Evolutionary conservation across 2,888 invertebrate species (phyloP), one percentile per base, ranked within the genome.

Genomic region (Copidosoma aretas): DNA sequence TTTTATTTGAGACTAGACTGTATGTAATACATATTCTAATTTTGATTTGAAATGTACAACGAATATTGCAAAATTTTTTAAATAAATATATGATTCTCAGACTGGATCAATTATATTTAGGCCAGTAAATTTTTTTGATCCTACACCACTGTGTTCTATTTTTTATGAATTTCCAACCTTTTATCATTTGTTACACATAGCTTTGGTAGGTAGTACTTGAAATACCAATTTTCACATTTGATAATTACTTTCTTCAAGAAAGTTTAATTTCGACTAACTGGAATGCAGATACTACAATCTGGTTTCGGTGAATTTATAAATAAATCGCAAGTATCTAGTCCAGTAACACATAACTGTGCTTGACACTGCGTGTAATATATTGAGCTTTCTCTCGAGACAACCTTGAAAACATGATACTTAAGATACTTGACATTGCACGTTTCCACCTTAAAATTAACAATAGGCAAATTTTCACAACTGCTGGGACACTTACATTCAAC

Each of bases 341-440:
- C 69, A 39, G 54, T 25, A 8, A 70, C 53, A 57, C 65, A 66
- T 65, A 70, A 66, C 24, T 51, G 43, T 1, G 62, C 49, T 39
- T 66, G 70, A 54, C 66, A 62, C 24, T 66, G 66, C 15, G 66
- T 66, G 24, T 62, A 63, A 54, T 66, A 70, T 12, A 15, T 25
- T 21, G 19, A 53, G 22, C 21, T 21, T n/a, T 22, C 21, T 21
- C 19, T 53, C 19, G 19, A 53, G 19, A 0, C 19, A 21, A 53
- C n/a, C 12, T 19, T 19, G 2, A 5, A n/a, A 53, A 4, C 0
- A 19, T 21, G 12, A 19, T 19, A 5, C 21, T 53, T 3, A 8
- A 53, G 21, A 21, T 19, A 53, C 4, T 53, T n/a, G 1, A 53
- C 52, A 53, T 53, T 53, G 14, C 21, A 5, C 52, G 3, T 53